phyloP scores from a whole-genome alignment of 2,113 vertebrate genomes.

The Chloebia gouldiae region DNA sequence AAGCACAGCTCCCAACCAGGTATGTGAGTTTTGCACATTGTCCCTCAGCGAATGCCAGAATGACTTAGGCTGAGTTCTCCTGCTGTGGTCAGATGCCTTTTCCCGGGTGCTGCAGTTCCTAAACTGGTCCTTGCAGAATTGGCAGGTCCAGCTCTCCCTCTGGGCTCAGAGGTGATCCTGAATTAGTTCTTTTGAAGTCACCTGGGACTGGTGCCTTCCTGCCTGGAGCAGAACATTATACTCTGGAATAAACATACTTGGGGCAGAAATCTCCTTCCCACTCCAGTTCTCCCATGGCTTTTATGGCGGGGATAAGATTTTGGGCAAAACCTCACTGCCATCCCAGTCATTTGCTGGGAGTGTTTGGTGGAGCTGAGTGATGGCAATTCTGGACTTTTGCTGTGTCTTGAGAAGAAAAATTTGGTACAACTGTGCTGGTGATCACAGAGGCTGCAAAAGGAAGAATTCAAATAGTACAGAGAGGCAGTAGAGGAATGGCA shows the following conservation, averaged over 20 bases:
- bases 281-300: background rate
- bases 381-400: background rate
- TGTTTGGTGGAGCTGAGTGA: background rate
- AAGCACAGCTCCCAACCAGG: background rate
- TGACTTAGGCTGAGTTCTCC: fast-evolving
- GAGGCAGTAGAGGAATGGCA: background rate
- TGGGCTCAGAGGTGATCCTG: background rate
- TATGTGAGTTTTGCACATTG: background rate
- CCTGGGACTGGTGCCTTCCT: background rate
- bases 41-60: background rate
- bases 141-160: background rate
- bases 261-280: background rate
- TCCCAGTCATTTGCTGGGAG: background rate
- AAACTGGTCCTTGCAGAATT: background rate
- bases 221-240: background rate
- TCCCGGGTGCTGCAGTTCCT: background rate
- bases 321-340: background rate
- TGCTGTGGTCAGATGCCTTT: background rate
- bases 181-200: background rate
- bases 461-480: background rate
- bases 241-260: background rate
- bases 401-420: background rate
- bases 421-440: background rate
- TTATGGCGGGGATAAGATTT: background rate
- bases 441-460: background rate